phyloP scores from a whole-genome alignment of 1,140 invertebrate genomes.

The Adoxophyes honmai region DNA sequence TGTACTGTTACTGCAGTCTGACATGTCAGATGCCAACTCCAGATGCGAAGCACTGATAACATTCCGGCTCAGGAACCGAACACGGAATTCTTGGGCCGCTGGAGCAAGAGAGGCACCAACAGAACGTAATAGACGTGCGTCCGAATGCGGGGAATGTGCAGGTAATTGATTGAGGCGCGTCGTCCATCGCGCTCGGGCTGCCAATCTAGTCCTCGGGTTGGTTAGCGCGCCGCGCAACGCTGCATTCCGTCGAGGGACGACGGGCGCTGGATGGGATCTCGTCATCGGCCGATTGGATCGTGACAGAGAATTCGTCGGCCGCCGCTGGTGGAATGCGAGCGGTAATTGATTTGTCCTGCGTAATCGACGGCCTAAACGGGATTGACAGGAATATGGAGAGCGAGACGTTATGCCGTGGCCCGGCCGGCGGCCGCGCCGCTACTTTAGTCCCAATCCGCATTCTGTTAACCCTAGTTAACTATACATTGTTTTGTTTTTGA shows the following conservation, averaged over 20 bases:
- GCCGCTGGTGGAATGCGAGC: constrained; percentile 62
- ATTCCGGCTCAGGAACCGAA: constrained; percentile 64
- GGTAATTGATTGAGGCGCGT: constrained; percentile 58
- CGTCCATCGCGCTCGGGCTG: constrained; percentile 54
- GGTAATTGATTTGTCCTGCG: constrained; percentile 75
- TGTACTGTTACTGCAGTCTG: constrained; percentile 48
- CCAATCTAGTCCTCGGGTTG: constrained; percentile 43
- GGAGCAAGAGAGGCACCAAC: not conserved
- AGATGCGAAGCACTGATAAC: constrained; percentile 67
- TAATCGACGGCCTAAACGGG: constrained; percentile 56
- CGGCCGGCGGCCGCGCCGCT: not conserved
- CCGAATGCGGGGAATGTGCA: constrained; percentile 58
- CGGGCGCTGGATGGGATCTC: constrained; percentile 52
- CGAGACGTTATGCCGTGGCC: constrained; percentile 42
- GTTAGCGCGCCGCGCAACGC: constrained; percentile 48
- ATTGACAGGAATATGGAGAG: constrained; percentile 51
- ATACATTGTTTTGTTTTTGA: too few relatives aligned
- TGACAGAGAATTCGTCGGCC: constrained; percentile 71
- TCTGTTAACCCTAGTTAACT: too few relatives aligned
- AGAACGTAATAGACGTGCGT: constrained; percentile 36
- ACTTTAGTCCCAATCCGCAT: too few relatives aligned
- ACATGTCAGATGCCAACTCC: constrained; percentile 56
- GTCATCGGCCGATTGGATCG: constrained; percentile 61
- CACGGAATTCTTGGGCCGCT: constrained; percentile 58
- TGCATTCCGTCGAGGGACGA: constrained; percentile 51